These are phyloP conservation scores for Arrhopalites spinosus DNA, from an alignment of 2,888 invertebrate species.

Conservation along the genomic window DNA sequence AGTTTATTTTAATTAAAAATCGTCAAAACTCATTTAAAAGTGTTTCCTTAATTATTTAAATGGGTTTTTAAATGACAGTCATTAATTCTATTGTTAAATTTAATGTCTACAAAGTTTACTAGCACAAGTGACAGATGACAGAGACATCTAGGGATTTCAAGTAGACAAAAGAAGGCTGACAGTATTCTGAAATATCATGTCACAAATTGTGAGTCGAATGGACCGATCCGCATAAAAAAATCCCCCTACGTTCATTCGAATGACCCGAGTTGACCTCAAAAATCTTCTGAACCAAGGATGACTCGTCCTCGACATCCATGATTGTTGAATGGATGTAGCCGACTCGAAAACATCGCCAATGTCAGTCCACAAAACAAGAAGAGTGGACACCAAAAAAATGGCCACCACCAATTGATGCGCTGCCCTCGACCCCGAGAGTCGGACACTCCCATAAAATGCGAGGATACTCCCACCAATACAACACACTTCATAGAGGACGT, in stretches of 20 bases:
- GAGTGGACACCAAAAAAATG: background rate
- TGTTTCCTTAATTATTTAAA: no score
- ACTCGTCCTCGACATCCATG: no score
- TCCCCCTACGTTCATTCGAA: background rate
- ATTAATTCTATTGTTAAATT: no score
- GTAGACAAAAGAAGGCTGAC: background rate
- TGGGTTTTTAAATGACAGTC: no score
- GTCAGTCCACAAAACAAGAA: background rate
- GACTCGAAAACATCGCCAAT: background rate
- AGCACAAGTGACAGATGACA: no score
- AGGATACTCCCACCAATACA: background rate
- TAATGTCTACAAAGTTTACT: no score
- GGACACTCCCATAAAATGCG: constrained; percentile 8
- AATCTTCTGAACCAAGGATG: constrained; percentile 8
- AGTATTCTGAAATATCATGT: constrained; percentile 1
- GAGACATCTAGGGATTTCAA: no score
- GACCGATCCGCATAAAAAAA: constrained; percentile 15
- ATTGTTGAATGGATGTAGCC: background rate
- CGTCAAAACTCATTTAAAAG: no score
- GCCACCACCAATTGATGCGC: background rate
- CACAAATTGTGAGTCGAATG: constrained; percentile 10
- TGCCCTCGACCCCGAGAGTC: background rate
- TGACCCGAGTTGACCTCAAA: background rate
- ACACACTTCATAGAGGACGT: background rate
- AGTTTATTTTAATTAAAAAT: no score